Conservation (phyloP, 2,797 vertebrate species). For the Enteromius argenteus region DNA sequence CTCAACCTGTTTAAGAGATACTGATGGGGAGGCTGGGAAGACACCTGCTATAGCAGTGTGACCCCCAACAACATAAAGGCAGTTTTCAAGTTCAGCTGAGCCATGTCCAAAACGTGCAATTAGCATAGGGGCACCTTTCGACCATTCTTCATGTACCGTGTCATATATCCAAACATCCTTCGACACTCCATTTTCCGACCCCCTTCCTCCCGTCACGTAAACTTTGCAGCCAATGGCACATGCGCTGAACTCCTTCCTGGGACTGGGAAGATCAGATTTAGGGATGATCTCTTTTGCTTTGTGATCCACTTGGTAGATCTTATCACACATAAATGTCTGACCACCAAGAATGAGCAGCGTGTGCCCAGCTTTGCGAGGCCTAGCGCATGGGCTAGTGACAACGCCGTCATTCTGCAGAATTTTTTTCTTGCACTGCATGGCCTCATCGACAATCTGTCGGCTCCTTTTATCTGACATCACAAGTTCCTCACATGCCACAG, state of each 20-base stretch:
- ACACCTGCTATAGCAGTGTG: conserved; percentile 91
- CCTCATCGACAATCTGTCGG: conserved; percentile 87
- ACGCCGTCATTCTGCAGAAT: conserved; percentile 90
- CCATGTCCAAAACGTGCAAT: conserved; percentile 95
- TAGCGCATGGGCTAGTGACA: conserved; percentile 90
- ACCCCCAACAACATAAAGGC: conserved; percentile 91
- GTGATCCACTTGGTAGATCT: conserved; percentile 95
- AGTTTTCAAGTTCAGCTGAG: conserved; percentile 90
- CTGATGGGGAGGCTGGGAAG: conserved; percentile 91
- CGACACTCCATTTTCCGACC: conserved; percentile 92
- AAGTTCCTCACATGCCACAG: conserved; percentile 86
- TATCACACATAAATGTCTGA: conserved; percentile 97
- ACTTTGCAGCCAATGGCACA: conserved; percentile 95
- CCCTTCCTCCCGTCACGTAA: conserved; percentile 91
- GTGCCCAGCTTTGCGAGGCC: conserved; percentile 92
- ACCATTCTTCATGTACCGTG: conserved; percentile 92
- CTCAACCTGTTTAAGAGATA: conserved; percentile 94
- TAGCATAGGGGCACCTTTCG: conserved; percentile 93
- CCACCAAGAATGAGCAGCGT: conserved; percentile 92
- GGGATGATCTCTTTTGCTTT: conserved; percentile 95
- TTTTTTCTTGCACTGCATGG: conserved; percentile 89
- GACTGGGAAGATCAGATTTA: conserved; percentile 91
- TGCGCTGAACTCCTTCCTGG: conserved; percentile 94
- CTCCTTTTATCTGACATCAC: conserved; percentile 87
- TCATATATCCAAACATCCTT: conserved; percentile 96